These are phyloP conservation scores for Glossosoma conforme DNA, from an alignment of 1,140 invertebrate species.

Conservation along the genomic window DNA sequence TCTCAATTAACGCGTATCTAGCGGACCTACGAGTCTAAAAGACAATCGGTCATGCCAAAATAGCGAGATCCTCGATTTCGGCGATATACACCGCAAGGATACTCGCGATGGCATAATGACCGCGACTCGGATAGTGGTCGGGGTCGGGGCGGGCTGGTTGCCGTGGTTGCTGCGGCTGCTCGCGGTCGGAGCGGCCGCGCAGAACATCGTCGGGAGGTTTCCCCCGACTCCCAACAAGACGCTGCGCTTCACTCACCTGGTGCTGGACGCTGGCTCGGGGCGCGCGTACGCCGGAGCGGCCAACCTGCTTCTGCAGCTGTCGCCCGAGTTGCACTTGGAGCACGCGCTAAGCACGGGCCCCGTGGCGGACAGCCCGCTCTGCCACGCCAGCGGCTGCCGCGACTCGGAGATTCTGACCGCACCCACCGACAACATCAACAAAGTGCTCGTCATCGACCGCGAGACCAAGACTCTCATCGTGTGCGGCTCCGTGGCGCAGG, in stretches of 20 bases:
- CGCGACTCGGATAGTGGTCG: too few species aligned
- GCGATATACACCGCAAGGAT: conserved; percentile 8
- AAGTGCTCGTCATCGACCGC: conserved; percentile 84
- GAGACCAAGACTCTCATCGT: conserved; percentile 74
- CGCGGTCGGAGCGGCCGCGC: conserved; percentile 9
- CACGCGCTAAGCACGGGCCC: conserved; percentile 67
- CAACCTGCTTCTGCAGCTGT: conserved; percentile 79
- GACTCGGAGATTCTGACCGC: conserved; percentile 60
- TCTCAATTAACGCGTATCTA: too few species aligned
- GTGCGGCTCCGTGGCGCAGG: conserved; percentile 84
- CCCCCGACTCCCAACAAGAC: conserved; percentile 21
- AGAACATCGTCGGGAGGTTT: conserved; percentile 15
- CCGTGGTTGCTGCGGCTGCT: conserved; percentile 14
- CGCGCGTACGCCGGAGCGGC: conserved; percentile 74
- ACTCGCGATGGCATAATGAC: conserved; percentile 21
- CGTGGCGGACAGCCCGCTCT: conserved; percentile 77
- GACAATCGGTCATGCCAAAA: background rate
- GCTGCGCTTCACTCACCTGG: conserved; percentile 44
- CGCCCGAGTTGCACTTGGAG: conserved; percentile 65
- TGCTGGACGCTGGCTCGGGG: conserved; percentile 51
- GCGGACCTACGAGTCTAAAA: conserved; percentile 19
- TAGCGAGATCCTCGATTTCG: conserved; percentile 1
- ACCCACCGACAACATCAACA: conserved; percentile 83
- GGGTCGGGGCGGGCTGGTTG: conserved; percentile 20
- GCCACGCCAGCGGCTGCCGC: conserved; percentile 77